A percentile compares a stretch with the other conserved stretches of the same genome.
Conservation (phyloP, 2,888 invertebrate species). For the Polydrusus pterygomalis region DNA sequence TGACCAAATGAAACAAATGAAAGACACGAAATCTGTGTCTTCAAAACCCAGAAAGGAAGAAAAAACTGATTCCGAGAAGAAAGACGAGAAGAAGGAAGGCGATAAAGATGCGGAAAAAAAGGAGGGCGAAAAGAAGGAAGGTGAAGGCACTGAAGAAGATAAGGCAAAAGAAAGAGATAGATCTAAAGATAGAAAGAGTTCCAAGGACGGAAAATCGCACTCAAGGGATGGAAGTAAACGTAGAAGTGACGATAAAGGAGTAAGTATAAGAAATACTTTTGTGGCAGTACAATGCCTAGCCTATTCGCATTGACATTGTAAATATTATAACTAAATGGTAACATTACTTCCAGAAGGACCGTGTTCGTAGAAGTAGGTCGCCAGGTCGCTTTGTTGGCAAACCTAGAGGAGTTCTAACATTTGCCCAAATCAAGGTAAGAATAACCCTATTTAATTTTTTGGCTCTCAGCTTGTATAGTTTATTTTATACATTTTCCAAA, state of each 20-base stretch:
- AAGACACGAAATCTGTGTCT: conserved; percentile 55
- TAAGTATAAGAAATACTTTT: conserved; percentile 20
- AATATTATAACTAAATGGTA: no score
- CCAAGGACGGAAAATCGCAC: conserved; percentile 16
- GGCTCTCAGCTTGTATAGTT: no score
- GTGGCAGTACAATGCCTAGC: no score
- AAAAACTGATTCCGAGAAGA: conserved; percentile 58
- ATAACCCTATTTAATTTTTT: not conserved
- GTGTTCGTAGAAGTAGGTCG: conserved; percentile 55
- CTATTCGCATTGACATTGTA: no score
- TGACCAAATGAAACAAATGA: conserved; percentile 67
- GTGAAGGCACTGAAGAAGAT: conserved; percentile 37
- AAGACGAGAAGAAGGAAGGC: conserved; percentile 55
- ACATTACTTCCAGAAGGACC: conserved; percentile 34
- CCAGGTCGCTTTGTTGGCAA: conserved; percentile 53
- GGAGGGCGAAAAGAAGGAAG: conserved; percentile 40
- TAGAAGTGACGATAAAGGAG: conserved; percentile 36
- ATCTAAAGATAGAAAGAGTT: conserved; percentile 37
- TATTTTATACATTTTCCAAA: no score
- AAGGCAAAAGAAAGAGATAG: conserved; percentile 42
- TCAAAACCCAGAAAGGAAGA: conserved; percentile 44
- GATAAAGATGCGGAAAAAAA: conserved; percentile 57
- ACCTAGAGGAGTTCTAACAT: conserved; percentile 79
- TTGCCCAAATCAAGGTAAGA: conserved; percentile 85
- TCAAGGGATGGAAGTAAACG: conserved; percentile 57